Percentiles rank a stretch among this genome's conserved stretches.
Conservation (phyloP, 2,888 invertebrate species). For the Callyntrura guangdongensis region DNA sequence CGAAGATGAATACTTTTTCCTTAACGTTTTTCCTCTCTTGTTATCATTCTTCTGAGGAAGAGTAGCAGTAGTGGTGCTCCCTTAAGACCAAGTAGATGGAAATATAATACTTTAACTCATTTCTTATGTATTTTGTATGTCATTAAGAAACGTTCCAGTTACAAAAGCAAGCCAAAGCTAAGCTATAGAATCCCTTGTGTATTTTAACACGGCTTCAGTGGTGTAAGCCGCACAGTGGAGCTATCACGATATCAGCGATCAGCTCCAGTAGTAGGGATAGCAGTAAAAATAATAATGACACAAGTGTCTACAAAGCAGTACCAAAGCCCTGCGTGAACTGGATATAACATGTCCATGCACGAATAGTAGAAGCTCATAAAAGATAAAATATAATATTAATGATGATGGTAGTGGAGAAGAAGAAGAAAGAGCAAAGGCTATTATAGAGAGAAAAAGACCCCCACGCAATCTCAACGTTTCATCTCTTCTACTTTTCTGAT, state of each 20-base stretch:
- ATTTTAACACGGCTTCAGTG: conserved; percentile 49
- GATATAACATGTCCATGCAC: conserved; percentile 30
- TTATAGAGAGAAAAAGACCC: conserved; percentile 59
- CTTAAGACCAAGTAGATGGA: conserved; percentile 32
- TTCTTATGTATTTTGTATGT: conserved; percentile 60
- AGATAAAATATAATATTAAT: conserved; percentile 48
- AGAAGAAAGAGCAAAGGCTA: conserved; percentile 58
- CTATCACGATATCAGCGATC: not conserved
- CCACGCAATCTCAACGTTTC: conserved; percentile 82
- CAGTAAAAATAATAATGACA: conserved; percentile 55
- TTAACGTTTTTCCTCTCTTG: conserved; percentile 62
- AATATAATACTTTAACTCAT: conserved; percentile 76
- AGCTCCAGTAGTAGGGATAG: not conserved
- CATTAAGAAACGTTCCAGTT: conserved; percentile 67
- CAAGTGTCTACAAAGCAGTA: conserved; percentile 62
- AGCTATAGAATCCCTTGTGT: conserved; percentile 54
- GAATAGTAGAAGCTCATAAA: conserved; percentile 38
- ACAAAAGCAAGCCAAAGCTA: conserved; percentile 60
- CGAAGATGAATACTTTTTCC: conserved; percentile 34
- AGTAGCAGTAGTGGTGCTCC: conserved; percentile 6
- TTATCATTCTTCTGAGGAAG: conserved; percentile 1
- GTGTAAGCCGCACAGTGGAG: conserved; percentile 6
- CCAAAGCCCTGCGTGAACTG: conserved; percentile 17
- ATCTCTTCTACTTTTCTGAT: conserved; percentile 69
- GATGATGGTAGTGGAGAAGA: conserved; percentile 24